These are phyloP conservation scores for Palythoa heliodiscus DNA, from an alignment of 92 coral and sea anemone species.

Conservation along the genomic window DNA sequence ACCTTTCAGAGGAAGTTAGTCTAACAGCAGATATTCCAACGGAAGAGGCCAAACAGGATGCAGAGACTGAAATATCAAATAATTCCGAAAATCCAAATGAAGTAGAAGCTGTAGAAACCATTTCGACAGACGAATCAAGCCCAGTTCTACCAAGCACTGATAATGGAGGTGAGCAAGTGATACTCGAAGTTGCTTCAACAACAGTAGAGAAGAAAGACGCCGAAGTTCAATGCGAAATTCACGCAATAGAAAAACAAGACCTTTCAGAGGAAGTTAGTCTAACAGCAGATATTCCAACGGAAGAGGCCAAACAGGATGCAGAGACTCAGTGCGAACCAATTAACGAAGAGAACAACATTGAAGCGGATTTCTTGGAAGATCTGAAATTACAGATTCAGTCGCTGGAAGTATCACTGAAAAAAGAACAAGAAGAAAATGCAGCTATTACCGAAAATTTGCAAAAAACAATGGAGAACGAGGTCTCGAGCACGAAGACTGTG, in stretches of 20 bases:
- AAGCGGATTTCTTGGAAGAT: not conserved
- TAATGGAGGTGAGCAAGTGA: not conserved
- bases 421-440: constrained; percentile 45
- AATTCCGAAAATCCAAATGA: not conserved
- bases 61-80: not conserved
- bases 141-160: not conserved
- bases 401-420: not conserved
- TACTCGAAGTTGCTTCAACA: not conserved
- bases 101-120: not conserved
- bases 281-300: not conserved
- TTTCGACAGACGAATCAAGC: not conserved
- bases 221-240: not conserved
- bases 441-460: constrained; percentile 58
- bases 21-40: not conserved
- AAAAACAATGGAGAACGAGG: constrained; percentile 61
- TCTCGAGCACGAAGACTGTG: constrained; percentile 52
- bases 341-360: not conserved
- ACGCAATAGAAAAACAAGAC: not conserved
- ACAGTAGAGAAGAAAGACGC: not conserved
- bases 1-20: not conserved
- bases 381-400: not conserved
- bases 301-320: not conserved
- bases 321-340: constrained; percentile 14
- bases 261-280: not conserved
- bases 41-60: not conserved